A percentile compares a stretch with the other conserved stretches of the same genome.
Evolutionary conservation across 2,113 vertebrate genomes (phyloP).

Genomic region (Chlorocebus sabaeus): DNA sequence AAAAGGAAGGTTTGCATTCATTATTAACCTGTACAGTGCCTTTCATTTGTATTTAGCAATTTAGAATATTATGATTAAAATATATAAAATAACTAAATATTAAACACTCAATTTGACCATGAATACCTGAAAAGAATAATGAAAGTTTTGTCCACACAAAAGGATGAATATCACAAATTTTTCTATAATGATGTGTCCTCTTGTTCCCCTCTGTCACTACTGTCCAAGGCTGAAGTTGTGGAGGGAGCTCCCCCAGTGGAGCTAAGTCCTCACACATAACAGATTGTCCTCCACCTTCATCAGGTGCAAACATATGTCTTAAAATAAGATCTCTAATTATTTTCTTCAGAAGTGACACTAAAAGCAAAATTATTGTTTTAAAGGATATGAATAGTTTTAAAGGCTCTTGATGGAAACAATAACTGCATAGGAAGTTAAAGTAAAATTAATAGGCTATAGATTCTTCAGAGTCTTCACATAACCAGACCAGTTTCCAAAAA

Average conservation of each 20-base stretch:
- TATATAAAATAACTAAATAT: background rate
- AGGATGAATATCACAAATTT: background rate
- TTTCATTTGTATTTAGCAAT: background rate
- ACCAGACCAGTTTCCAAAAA: background rate
- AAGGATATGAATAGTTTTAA: slow-evolving; percentile 19
- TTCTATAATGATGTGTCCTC: background rate
- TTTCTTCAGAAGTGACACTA: background rate
- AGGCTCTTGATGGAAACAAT: slow-evolving; percentile 10
- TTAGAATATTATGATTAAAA: background rate
- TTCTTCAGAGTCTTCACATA: background rate
- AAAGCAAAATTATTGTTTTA: background rate
- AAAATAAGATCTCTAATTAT: background rate
- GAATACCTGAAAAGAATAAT: background rate
- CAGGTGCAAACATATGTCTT: background rate
- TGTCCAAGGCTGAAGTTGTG: background rate
- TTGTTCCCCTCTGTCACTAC: background rate
- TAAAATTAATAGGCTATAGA: background rate
- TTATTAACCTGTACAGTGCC: background rate
- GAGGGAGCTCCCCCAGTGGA: background rate
- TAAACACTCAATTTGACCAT: background rate
- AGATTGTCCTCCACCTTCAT: background rate
- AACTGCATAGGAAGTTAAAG: background rate
- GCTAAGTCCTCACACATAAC: background rate
- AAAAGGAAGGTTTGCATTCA: background rate
- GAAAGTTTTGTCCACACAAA: background rate